These are phyloP conservation scores for Endotricha flammealis DNA, from an alignment of 2,888 invertebrate species.

Conservation along the genomic window DNA sequence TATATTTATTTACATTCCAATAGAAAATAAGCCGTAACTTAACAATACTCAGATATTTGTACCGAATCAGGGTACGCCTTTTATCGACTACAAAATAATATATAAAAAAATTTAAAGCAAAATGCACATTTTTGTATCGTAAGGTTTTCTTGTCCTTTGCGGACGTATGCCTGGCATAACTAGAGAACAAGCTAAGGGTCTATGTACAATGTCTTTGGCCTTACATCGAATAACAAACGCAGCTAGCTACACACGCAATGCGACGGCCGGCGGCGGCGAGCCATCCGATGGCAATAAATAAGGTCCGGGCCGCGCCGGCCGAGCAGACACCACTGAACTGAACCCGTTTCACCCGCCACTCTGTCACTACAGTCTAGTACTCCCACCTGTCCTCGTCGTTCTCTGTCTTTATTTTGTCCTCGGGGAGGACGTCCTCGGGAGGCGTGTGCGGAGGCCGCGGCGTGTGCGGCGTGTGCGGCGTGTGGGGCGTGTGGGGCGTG, in stretches of 20 bases:
- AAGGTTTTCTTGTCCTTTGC: slow-evolving; percentile 44
- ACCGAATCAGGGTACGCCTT: slow-evolving; percentile 60
- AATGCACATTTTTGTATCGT: slow-evolving; percentile 74
- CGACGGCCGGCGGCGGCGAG: slow-evolving; percentile 39
- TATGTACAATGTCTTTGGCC: slow-evolving; percentile 77
- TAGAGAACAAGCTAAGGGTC: slow-evolving; percentile 38
- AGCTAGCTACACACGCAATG: slow-evolving; percentile 46
- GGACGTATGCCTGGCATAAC: slow-evolving; percentile 44
- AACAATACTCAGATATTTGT: slow-evolving; percentile 68
- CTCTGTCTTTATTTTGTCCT: slow-evolving; percentile 78
- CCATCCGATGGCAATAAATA: slow-evolving; percentile 36
- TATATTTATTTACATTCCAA: slow-evolving; percentile 73
- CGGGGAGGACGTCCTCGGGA: slow-evolving; percentile 53
- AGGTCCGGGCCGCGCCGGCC: slow-evolving; percentile 29
- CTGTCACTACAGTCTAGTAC: slow-evolving; percentile 51
- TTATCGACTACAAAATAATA: slow-evolving; percentile 25
- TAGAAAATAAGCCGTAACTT: slow-evolving; percentile 55
- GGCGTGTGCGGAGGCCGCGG: slow-evolving; percentile 34
- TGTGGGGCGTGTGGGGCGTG: slow-evolving; percentile 32
- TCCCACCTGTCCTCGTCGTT: slow-evolving; percentile 82
- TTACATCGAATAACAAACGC: slow-evolving; percentile 58
- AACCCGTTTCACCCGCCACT: slow-evolving; percentile 38
- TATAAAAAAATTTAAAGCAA: slow-evolving; percentile 64
- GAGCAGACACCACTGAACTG: slow-evolving; percentile 30
- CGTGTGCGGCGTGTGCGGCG: slow-evolving; percentile 34